Percentiles rank a stretch among this genome's conserved stretches.
Evolutionary conservation across 1,140 invertebrate genomes (phyloP).

Genomic region (Drosophila parvula): DNA sequence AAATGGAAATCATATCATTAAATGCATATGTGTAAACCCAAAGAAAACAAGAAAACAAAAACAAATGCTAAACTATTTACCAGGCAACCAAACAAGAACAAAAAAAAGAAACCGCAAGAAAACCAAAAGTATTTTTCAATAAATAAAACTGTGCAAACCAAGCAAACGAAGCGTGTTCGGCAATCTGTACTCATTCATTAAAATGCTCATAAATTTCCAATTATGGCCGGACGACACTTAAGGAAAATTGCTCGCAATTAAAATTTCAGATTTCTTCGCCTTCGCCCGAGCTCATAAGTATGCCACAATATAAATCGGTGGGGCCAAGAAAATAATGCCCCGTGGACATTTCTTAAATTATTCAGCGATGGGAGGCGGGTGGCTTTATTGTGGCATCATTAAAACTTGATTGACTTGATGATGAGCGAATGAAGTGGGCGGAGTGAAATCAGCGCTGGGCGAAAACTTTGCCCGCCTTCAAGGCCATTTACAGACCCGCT

Average conservation of each 20-base stretch:
- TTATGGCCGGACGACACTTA: conserved; percentile 46
- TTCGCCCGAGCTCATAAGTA: conserved; percentile 25
- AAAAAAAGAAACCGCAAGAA: conserved; percentile 19
- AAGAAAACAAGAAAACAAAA: conserved; percentile 2
- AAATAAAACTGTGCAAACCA: conserved; percentile 68
- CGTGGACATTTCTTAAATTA: conserved; percentile 59
- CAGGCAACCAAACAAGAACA: conserved; percentile 15
- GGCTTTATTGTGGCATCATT: conserved; percentile 65
- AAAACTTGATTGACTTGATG: conserved; percentile 78
- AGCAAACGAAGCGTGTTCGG: conserved; percentile 15
- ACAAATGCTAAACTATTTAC: conserved; percentile 66
- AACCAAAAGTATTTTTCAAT: conserved; percentile 71
- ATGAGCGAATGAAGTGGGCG: conserved; percentile 38
- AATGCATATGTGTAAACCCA: conserved; percentile 69
- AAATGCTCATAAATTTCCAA: conserved; percentile 37
- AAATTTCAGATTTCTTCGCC: conserved; percentile 46
- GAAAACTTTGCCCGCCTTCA: conserved; percentile 39
- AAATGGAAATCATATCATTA: conserved; percentile 72
- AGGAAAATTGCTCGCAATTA: conserved; percentile 55
- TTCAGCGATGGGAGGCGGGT: conserved; percentile 32
- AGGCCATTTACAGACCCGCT: conserved; percentile 2
- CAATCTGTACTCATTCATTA: conserved; percentile 37
- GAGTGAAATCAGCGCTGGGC: conserved; percentile 28
- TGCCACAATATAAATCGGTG: conserved; percentile 23
- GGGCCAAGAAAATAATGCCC: conserved; percentile 42